Conservation (phyloP, 2,888 invertebrate genomes). For the Diachrysia chrysitis region DNA sequence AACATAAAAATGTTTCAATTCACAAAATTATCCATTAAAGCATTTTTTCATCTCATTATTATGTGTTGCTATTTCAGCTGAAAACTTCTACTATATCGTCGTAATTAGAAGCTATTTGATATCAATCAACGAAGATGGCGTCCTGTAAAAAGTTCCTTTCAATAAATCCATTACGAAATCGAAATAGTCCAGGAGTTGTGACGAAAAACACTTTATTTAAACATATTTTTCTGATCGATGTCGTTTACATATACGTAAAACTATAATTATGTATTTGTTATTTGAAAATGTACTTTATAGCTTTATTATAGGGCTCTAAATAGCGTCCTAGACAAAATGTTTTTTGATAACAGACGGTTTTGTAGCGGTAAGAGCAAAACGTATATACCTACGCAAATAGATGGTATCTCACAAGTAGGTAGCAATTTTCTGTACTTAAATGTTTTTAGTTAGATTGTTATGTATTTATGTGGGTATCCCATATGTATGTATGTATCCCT, state of each 20-base stretch:
- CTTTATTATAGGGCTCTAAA: conserved; percentile 25
- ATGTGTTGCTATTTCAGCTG: conserved; percentile 71
- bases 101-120: conserved; percentile 84
- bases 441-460: conserved; percentile 52
- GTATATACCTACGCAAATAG: conserved; percentile 35
- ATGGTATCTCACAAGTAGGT: conserved; percentile 29
- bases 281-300: background rate
- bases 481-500: no score
- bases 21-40: no score
- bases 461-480: no score
- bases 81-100: conserved; percentile 84
- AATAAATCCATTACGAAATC: background rate
- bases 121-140: conserved; percentile 84
- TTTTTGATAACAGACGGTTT: conserved; percentile 26
- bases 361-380: conserved; percentile 30
- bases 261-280: background rate
- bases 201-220: conserved; percentile 5
- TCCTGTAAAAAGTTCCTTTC: conserved; percentile 71
- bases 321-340: conserved; percentile 46
- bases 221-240: conserved; percentile 3
- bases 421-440: conserved; percentile 31
- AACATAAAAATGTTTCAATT: no score
- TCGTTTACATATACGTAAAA: conserved; percentile 2
- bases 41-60: no score
- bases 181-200: conserved; percentile 6